phyloP scores from a whole-genome alignment of 2,113 vertebrate genomes.

The Ochotona curzoniae region DNA sequence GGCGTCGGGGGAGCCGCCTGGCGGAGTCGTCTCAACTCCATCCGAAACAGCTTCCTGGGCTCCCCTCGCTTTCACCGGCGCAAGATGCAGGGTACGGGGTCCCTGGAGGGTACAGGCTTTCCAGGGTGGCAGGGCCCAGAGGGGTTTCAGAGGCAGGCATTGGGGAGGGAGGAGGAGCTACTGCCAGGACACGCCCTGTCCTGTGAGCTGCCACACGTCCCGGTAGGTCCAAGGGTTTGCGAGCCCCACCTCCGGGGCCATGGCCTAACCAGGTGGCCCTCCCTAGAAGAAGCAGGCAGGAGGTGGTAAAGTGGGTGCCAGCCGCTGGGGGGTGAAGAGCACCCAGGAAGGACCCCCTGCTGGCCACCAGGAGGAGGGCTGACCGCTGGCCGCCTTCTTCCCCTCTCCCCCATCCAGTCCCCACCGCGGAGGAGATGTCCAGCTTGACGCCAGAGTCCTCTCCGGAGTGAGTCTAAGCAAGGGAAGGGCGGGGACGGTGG shows the following conservation, averaged over 20 bases:
- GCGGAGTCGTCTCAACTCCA: constrained; percentile 95
- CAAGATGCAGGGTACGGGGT: constrained; percentile 91
- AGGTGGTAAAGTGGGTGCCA: rapidly evolving
- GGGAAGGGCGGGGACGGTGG: not conserved
- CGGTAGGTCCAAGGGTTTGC: not conserved
- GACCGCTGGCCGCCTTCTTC: constrained; percentile 10
- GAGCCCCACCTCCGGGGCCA: not conserved
- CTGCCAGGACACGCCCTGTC: rapidly evolving
- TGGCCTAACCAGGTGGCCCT: rapidly evolving
- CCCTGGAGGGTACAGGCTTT: not conserved
- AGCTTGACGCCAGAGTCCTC: constrained; percentile 95
- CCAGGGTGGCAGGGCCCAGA: no score
- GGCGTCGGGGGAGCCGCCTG: constrained; percentile 92
- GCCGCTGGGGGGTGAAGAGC: not conserved
- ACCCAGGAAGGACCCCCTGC: not conserved
- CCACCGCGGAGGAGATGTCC: constrained; percentile 97
- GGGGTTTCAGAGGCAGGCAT: not conserved
- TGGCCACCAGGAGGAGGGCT: not conserved
- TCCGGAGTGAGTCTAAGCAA: constrained; percentile 91
- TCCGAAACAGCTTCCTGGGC: constrained; percentile 95
- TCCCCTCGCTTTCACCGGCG: constrained; percentile 95
- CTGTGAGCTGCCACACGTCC: not conserved
- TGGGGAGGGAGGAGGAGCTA: no score
- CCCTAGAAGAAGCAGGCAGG: rapidly evolving
- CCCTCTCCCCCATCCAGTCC: constrained; percentile 85